Evolutionary conservation across 53 echinoderm and acorn worm species (phyloP).

Genomic region (Holothuria leucospilota): DNA sequence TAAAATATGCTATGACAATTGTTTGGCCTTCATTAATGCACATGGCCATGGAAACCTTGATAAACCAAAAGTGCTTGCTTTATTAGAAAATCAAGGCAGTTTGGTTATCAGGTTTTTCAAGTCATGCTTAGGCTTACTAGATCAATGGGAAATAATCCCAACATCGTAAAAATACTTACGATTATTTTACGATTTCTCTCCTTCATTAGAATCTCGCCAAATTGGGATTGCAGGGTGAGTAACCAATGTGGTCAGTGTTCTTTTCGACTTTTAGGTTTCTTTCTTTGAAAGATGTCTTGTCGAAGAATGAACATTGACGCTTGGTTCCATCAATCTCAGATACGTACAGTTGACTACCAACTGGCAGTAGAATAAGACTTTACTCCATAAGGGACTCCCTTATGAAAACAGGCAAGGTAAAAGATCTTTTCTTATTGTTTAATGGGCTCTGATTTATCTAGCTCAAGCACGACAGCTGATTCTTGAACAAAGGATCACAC

Average conservation of each 20-base stretch:
- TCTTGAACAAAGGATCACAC: too few species aligned
- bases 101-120: too few species aligned
- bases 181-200: constrained; percentile 5
- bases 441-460: not conserved
- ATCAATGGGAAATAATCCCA: too few species aligned
- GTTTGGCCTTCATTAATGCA: too few species aligned
- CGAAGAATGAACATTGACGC: constrained; percentile 24
- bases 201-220: constrained; percentile 26
- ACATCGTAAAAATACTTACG: too few species aligned
- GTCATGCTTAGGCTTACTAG: too few species aligned
- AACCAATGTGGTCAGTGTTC: constrained; percentile 24
- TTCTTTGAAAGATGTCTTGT: not conserved
- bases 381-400: constrained; percentile 3
- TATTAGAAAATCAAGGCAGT: too few species aligned
- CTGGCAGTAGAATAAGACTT: constrained; percentile 3
- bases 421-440: not conserved
- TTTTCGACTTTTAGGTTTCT: not conserved
- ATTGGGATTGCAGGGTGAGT: constrained; percentile 34
- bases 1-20: too few species aligned
- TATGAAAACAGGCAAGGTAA: constrained; percentile 12
- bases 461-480: too few species aligned
- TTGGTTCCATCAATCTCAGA: constrained; percentile 20
- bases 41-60: too few species aligned
- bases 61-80: too few species aligned
- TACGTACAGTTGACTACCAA: not conserved